A percentile compares a stretch with the other conserved stretches of the same genome.
These are phyloP conservation scores for Craniophora ligustri DNA, from an alignment of 2,888 invertebrate genomes.

Conservation along the genomic window DNA sequence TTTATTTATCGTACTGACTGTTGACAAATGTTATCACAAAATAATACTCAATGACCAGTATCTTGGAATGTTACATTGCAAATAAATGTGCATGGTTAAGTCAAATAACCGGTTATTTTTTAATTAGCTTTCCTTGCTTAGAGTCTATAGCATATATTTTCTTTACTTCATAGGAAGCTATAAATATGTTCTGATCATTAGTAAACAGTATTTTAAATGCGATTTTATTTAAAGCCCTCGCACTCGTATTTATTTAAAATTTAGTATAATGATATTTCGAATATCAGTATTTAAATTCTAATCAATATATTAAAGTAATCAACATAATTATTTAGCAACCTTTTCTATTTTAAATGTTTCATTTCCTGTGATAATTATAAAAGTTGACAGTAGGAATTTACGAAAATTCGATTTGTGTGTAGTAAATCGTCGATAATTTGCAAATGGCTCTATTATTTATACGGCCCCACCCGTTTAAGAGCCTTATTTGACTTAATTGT, in stretches of 20 bases:
- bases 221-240: conserved; percentile 7
- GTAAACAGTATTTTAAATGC: neutral
- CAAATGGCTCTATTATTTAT: conserved; percentile 30
- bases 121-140: conserved; percentile 7
- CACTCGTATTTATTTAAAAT: conserved; percentile 13
- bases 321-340: conserved; percentile 17
- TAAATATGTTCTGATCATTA: conserved; percentile 9
- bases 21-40: too few species aligned
- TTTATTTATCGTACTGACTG: too few species aligned
- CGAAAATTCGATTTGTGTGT: conserved; percentile 39
- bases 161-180: conserved; percentile 20
- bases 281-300: conserved; percentile 8
- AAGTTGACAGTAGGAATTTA: conserved; percentile 21
- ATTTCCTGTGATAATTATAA: conserved; percentile 43
- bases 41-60: too few species aligned
- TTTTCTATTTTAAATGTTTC: conserved; percentile 11
- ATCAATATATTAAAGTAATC: conserved; percentile 13
- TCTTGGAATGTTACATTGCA: too few species aligned
- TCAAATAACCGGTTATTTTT: conserved; percentile 31
- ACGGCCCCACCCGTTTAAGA: conserved; percentile 5
- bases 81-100: too few species aligned
- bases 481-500: conserved; percentile 24
- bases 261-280: neutral
- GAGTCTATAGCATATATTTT: neutral
- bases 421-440: conserved; percentile 40